These are phyloP conservation scores for Castor canadensis DNA, from an alignment of 2,113 vertebrate genomes.

Conservation along the genomic window DNA sequence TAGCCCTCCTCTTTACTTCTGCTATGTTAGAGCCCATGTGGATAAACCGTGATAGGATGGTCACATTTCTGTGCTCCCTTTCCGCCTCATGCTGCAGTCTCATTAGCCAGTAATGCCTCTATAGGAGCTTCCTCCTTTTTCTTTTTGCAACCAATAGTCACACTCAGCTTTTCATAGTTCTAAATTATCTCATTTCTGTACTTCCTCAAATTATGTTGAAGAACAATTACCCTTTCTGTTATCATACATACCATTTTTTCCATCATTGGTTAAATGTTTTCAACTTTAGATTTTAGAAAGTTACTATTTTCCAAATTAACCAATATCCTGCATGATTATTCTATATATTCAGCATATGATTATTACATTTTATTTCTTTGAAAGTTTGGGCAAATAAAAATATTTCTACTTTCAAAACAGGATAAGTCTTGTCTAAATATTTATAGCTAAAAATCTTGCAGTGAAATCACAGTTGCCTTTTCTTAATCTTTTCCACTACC, in stretches of 20 bases:
- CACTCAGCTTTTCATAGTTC: neutral
- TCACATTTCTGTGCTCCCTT: neutral
- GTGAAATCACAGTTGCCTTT: neutral
- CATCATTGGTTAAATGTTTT: neutral
- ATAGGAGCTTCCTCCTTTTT: neutral
- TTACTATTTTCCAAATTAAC: neutral
- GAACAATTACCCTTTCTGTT: neutral
- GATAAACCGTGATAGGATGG: neutral
- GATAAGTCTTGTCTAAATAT: neutral
- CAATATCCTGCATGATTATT: neutral
- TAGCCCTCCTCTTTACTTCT: neutral
- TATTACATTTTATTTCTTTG: constrained; percentile 28
- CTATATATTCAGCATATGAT: neutral
- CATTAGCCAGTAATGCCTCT: no score
- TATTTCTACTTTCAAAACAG: constrained; percentile 43
- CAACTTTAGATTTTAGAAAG: neutral
- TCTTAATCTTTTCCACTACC: neutral
- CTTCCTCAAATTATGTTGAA: neutral
- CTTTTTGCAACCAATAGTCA: neutral
- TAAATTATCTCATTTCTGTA: neutral
- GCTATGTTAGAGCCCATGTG: neutral
- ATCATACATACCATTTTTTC: neutral
- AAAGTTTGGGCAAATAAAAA: neutral
- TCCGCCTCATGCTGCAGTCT: rapidly evolving
- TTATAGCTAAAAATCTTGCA: neutral